Evolutionary conservation across 2,888 invertebrate genomes (phyloP).

Genomic region (Acanthopleura granulata): DNA sequence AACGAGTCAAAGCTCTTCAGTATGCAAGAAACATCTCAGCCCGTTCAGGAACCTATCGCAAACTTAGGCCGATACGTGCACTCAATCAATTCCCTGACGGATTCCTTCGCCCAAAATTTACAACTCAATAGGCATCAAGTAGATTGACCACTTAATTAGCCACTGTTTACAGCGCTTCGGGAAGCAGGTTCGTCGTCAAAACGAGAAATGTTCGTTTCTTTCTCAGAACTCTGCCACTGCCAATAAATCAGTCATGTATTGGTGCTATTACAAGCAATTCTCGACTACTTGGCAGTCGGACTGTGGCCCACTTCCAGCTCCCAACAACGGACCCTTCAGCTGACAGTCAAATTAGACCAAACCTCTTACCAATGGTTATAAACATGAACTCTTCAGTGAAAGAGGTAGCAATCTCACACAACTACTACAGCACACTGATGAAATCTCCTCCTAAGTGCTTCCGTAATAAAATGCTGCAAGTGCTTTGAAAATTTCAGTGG

Average conservation of each 20-base stretch:
- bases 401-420: not conserved
- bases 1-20: slow-evolving; percentile 3
- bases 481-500: no score
- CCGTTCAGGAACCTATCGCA: not conserved
- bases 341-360: slow-evolving; percentile 12
- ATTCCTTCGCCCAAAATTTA: not conserved
- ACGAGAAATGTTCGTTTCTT: slow-evolving; percentile 2
- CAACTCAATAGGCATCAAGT: slow-evolving; percentile 18
- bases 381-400: slow-evolving; percentile 2
- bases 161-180: slow-evolving; percentile 16
- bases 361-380: not conserved
- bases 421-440: not conserved
- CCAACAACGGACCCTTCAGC: not conserved
- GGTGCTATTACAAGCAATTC: slow-evolving; percentile 15
- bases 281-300: slow-evolving; percentile 7
- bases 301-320: not conserved
- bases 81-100: not conserved
- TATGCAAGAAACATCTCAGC: not conserved
- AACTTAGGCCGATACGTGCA: not conserved
- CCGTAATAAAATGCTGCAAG: no score
- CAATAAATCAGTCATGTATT: slow-evolving; percentile 10
- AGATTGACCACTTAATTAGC: slow-evolving; percentile 17
- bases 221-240: not conserved
- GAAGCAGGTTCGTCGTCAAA: not conserved
- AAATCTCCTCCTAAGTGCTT: no score